A percentile compares a stretch with the other conserved stretches of the same genome.
Conservation (phyloP, 2,113 vertebrate genomes). For the Tichodroma muraria region DNA sequence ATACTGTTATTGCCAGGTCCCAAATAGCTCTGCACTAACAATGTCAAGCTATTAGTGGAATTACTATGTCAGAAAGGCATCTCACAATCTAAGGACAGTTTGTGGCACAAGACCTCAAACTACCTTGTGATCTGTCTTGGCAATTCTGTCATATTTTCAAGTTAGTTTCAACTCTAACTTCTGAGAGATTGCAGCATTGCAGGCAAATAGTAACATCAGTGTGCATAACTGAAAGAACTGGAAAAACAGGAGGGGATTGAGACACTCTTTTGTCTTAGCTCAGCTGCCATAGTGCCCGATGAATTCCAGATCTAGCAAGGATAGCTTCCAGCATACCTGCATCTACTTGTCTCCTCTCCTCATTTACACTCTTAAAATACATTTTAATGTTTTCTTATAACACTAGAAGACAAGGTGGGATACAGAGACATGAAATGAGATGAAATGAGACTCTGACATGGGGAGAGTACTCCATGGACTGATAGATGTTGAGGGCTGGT, state of each 20-base stretch:
- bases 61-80: conserved; percentile 8
- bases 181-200: neutral
- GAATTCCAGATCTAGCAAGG: neutral
- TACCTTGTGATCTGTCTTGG: neutral
- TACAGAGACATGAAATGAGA: neutral
- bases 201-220: neutral
- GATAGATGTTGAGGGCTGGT: neutral
- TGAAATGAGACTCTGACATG: neutral
- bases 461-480: neutral
- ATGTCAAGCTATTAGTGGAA: neutral
- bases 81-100: neutral
- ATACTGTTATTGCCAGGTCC: neutral
- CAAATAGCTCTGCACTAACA: neutral
- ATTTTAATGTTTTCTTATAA: neutral
- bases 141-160: neutral
- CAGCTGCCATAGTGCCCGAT: neutral
- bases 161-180: neutral
- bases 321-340: neutral
- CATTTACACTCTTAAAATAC: neutral
- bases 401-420: neutral
- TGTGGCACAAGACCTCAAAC: neutral
- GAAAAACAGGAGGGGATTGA: neutral
- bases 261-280: neutral
- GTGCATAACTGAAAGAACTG: neutral
- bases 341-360: neutral